Conservation (phyloP, 2,113 vertebrate species). For the Melanostigma gelatinosum region DNA sequence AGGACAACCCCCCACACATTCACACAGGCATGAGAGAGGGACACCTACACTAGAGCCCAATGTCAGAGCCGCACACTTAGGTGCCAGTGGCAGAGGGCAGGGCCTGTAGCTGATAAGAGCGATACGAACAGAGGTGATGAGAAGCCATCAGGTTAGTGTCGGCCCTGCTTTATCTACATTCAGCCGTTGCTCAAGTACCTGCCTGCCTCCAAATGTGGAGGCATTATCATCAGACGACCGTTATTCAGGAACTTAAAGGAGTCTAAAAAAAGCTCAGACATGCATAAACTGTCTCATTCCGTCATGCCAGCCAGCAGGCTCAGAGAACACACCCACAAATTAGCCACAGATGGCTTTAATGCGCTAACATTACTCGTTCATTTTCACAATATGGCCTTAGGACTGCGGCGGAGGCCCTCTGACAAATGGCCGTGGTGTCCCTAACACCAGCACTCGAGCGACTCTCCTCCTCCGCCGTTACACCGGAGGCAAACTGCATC, state of each 20-base stretch:
- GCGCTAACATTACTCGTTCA: conserved; percentile 53
- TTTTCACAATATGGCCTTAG: conserved; percentile 33
- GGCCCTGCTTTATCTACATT: conserved; percentile 58
- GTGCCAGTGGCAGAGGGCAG: conserved; percentile 61
- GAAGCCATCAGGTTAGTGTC: conserved; percentile 47
- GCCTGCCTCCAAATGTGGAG: conserved; percentile 29
- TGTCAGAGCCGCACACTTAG: conserved; percentile 67
- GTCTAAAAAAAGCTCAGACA: conserved; percentile 70
- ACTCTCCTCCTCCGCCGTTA: conserved; percentile 33
- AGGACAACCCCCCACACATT: conserved; percentile 76
- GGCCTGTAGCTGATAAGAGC: conserved; percentile 66
- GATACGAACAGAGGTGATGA: conserved; percentile 68
- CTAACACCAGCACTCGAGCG: not conserved
- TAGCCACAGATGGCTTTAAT: conserved; percentile 62
- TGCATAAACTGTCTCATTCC: conserved; percentile 69
- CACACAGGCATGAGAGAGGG: conserved; percentile 45
- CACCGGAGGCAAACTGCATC: conserved; percentile 50
- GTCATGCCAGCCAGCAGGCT: conserved; percentile 41
- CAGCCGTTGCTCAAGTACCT: conserved; percentile 40
- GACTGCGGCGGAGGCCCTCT: conserved; percentile 28
- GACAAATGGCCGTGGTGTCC: conserved; percentile 26
- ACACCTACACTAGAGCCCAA: conserved; percentile 76
- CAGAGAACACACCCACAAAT: conserved; percentile 55
- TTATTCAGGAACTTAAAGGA: conserved; percentile 45
- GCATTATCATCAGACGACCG: conserved; percentile 65